Percentiles rank a stretch among this genome's conserved stretches.
phyloP scores from a whole-genome alignment of 2,797 vertebrate genomes.

The Sebastes minor region DNA sequence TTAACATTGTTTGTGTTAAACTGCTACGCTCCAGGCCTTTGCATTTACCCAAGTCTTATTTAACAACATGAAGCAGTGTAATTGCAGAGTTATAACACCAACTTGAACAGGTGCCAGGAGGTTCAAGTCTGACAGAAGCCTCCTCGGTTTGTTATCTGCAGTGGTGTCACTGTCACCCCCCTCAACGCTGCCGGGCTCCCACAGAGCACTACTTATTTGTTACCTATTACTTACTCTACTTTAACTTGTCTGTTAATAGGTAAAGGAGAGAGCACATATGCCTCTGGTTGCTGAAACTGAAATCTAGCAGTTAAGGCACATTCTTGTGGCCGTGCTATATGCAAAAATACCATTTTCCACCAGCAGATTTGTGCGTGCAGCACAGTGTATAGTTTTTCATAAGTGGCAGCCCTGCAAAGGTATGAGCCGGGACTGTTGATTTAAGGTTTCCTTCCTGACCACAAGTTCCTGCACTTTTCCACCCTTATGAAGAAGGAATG shows the following conservation, averaged over 20 bases:
- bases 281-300: background rate
- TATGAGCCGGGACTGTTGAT: constrained; percentile 59
- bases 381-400: background rate
- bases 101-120: constrained; percentile 23
- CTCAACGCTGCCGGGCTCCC: constrained; percentile 2
- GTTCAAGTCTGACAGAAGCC: constrained; percentile 14
- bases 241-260: constrained; percentile 30
- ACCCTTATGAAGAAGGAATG: constrained; percentile 70
- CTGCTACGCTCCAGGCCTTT: background rate
- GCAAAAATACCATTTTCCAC: constrained; percentile 1
- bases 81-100: constrained; percentile 25
- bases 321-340: background rate
- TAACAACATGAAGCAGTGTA: constrained; percentile 35
- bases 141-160: constrained; percentile 33
- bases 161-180: constrained; percentile 34
- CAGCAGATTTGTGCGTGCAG: background rate
- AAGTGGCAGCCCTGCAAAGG: constrained; percentile 37
- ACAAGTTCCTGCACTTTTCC: constrained; percentile 64
- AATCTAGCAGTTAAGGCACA: background rate
- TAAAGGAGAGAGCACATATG: background rate
- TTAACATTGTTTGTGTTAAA: background rate
- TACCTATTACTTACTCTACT: constrained; percentile 36
- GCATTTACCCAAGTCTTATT: constrained; percentile 43
- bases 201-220: constrained; percentile 28
- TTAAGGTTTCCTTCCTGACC: constrained; percentile 77